Evolutionary conservation across 2,797 vertebrate genomes (phyloP).

Genomic region (Hydrocynus forskahlii): DNA sequence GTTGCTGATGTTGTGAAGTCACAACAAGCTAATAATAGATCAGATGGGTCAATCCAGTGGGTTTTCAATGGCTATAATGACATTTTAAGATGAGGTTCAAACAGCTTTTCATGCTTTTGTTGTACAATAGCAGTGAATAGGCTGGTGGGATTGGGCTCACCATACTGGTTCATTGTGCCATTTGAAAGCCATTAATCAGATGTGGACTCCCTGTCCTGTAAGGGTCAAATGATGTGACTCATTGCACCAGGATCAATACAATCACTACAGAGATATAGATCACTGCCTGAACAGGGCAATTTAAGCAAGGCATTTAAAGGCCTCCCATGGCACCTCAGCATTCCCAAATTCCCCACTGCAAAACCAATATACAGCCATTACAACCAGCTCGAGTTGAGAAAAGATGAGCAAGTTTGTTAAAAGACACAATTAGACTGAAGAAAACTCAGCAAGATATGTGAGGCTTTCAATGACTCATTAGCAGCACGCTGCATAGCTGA

Average conservation of each 20-base stretch:
- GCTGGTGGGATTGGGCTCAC: neutral
- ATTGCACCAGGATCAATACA: slow-evolving; percentile 36
- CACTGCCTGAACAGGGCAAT: slow-evolving; percentile 19
- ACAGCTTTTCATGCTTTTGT: slow-evolving; percentile 12
- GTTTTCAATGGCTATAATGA: neutral
- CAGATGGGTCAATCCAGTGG: neutral
- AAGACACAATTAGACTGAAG: slow-evolving; percentile 14
- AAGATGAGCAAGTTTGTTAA: neutral
- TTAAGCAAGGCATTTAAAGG: slow-evolving; percentile 19
- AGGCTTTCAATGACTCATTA: slow-evolving; percentile 34
- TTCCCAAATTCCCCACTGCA: slow-evolving; percentile 29
- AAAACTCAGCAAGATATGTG: neutral
- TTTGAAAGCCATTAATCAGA: slow-evolving; percentile 52
- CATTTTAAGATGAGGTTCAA: slow-evolving; percentile 3
- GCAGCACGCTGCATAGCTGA: slow-evolving; percentile 14
- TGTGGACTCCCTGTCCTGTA: slow-evolving; percentile 18
- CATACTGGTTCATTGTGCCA: slow-evolving; percentile 7
- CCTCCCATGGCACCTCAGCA: slow-evolving; percentile 20
- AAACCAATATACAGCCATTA: slow-evolving; percentile 30
- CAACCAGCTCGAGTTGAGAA: neutral
- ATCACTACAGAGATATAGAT: slow-evolving; percentile 44
- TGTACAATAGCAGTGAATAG: slow-evolving; percentile 9
- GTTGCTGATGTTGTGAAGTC: neutral
- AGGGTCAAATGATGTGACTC: slow-evolving; percentile 25
- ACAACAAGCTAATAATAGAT: neutral